Conservation (phyloP, 2,888 invertebrate genomes). For the Drosophila paramelanica region DNA sequence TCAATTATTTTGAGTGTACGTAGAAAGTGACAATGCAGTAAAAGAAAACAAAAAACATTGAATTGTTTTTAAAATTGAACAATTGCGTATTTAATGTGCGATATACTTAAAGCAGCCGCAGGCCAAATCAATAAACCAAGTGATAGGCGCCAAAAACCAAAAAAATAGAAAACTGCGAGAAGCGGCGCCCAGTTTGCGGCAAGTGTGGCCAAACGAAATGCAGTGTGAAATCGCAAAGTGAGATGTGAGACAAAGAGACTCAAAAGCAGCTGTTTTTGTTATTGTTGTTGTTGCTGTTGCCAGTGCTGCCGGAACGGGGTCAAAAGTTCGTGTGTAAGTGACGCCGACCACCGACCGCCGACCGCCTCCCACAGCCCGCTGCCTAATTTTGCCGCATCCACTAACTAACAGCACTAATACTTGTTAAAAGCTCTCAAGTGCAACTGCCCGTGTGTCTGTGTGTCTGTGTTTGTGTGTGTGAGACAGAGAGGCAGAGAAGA, state of each 20-base stretch:
- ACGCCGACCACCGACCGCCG: slow-evolving; percentile 44
- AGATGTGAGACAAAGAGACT: slow-evolving; percentile 45
- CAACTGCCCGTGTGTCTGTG: slow-evolving; percentile 29
- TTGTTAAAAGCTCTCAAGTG: slow-evolving; percentile 65
- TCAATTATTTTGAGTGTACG: slow-evolving; percentile 14
- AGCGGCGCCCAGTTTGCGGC: slow-evolving; percentile 23
- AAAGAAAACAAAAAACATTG: slow-evolving; percentile 34
- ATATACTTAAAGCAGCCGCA: slow-evolving; percentile 9
- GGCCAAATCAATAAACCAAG: slow-evolving; percentile 48
- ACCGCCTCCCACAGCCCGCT: slow-evolving; percentile 43
- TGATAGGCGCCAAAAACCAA: slow-evolving; percentile 16
- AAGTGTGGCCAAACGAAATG: slow-evolving; percentile 12
- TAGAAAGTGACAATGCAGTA: slow-evolving; percentile 19
- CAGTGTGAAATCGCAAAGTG: slow-evolving; percentile 35
- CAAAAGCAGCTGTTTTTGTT: slow-evolving; percentile 65
- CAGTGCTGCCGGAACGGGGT: slow-evolving; percentile 75
- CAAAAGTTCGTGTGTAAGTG: slow-evolving; percentile 81
- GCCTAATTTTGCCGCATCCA: slow-evolving; percentile 61
- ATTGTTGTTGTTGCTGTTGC: slow-evolving; percentile 34
- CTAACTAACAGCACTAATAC: slow-evolving; percentile 62
- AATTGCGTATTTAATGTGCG: slow-evolving; percentile 17
- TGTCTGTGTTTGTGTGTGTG: slow-evolving; percentile 6
- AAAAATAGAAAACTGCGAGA: slow-evolving; percentile 18
- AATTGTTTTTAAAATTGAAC: slow-evolving; percentile 19
- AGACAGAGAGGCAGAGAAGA: slow-evolving; percentile 28